A percentile compares a stretch with the other conserved stretches of the same genome.
Conservation (phyloP, 2,113 vertebrate species). For the Narcine bancroftii region DNA sequence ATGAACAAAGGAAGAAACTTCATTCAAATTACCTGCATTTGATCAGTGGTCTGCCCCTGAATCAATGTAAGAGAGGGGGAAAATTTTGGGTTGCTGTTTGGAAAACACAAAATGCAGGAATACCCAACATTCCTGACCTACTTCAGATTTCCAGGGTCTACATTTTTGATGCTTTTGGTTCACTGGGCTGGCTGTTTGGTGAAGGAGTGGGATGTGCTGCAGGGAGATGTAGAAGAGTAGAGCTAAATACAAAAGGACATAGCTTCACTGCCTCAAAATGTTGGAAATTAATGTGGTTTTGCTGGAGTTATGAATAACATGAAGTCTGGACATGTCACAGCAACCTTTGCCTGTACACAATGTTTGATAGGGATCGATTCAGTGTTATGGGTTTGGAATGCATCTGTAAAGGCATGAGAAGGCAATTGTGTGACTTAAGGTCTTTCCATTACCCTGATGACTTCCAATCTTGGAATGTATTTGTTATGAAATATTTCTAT, state of each 20-base stretch:
- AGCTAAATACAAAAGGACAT: not conserved
- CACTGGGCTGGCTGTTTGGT: too few relatives aligned
- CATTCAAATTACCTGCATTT: not conserved
- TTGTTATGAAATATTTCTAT: slow-evolving; percentile 1
- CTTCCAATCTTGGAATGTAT: not conserved
- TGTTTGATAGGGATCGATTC: not conserved
- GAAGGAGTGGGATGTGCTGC: too few relatives aligned
- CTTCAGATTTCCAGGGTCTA: too few relatives aligned
- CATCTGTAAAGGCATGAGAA: not conserved
- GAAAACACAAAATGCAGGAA: too few relatives aligned
- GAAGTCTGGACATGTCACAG: not conserved
- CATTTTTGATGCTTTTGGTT: too few relatives aligned
- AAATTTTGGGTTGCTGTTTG: not conserved
- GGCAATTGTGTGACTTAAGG: not conserved
- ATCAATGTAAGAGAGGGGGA: not conserved
- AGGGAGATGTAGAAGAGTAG: not conserved
- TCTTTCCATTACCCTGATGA: not conserved
- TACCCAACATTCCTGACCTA: too few relatives aligned
- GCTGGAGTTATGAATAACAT: not conserved
- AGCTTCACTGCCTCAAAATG: not conserved
- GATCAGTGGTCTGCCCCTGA: not conserved
- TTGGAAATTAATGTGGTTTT: not conserved
- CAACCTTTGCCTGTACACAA: not conserved
- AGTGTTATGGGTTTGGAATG: not conserved
- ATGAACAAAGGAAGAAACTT: not conserved